A percentile compares a stretch with the other conserved stretches of the same genome.
These are phyloP conservation scores for Aquatica leii DNA, from an alignment of 2,888 invertebrate species.

Conservation along the genomic window DNA sequence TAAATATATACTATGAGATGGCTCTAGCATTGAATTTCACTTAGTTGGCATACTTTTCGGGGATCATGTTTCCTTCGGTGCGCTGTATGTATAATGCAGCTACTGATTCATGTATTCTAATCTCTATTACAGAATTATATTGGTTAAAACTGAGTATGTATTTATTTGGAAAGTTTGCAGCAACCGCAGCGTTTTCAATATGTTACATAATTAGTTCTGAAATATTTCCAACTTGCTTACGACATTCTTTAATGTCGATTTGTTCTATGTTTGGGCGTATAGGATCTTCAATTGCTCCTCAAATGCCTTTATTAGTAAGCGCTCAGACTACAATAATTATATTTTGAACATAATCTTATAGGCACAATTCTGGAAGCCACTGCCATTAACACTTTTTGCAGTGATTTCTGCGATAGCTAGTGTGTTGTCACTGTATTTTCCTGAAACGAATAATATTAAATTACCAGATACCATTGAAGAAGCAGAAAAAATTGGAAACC, in stretches of 20 bases:
- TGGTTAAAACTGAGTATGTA: no score
- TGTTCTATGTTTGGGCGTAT: constrained; percentile 73
- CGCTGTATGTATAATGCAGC: no score
- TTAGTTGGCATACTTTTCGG: no score
- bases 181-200: no score
- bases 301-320: no score
- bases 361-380: constrained; percentile 57
- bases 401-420: constrained; percentile 69
- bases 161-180: constrained; percentile 71
- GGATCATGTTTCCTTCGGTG: no score
- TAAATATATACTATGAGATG: no score
- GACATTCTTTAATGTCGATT: constrained; percentile 69
- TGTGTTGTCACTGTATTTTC: no score
- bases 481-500: constrained; percentile 65
- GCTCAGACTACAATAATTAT: constrained; percentile 43
- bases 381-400: no score
- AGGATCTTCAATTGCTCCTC: constrained; percentile 70
- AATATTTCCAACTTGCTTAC: constrained; percentile 71
- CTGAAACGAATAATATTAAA: constrained; percentile 73
- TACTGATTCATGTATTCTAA: no score
- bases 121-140: constrained; percentile 65
- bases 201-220: constrained; percentile 74
- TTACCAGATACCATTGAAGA: constrained; percentile 75
- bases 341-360: constrained; percentile 33
- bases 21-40: no score